These are phyloP conservation scores for Zaprionus inermis DNA, from an alignment of 1,140 invertebrate genomes.

Conservation along the genomic window DNA sequence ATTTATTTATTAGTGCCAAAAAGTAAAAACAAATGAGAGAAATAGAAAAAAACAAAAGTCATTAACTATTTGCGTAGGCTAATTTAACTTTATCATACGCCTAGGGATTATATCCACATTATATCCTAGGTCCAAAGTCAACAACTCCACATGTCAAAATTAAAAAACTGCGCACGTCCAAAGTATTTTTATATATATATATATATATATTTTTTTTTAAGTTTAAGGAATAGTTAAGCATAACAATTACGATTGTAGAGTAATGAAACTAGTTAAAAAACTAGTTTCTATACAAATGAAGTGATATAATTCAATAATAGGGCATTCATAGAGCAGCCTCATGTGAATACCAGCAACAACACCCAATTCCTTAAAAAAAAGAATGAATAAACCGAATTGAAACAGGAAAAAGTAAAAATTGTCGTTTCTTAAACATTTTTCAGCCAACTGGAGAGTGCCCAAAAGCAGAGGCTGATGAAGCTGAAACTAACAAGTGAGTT, in stretches of 20 bases:
- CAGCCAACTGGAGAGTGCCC: constrained; percentile 62
- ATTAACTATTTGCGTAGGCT: constrained; percentile 64
- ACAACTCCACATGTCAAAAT: neutral
- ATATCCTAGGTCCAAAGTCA: constrained; percentile 46
- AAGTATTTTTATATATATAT: constrained; percentile 74
- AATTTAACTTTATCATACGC: constrained; percentile 26
- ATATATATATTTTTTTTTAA: constrained; percentile 35
- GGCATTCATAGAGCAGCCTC: constrained; percentile 13
- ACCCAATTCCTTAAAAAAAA: constrained; percentile 41
- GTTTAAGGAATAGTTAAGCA: constrained; percentile 35
- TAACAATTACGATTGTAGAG: constrained; percentile 46
- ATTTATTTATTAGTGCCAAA: constrained; percentile 80
- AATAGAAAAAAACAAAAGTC: constrained; percentile 59
- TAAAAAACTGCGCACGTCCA: constrained; percentile 64
- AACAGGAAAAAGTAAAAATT: constrained; percentile 8
- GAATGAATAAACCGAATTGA: constrained; percentile 12
- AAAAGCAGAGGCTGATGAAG: constrained; percentile 67
- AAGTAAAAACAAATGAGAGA: constrained; percentile 28
- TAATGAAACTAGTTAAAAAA: constrained; percentile 37
- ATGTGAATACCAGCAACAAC: constrained; percentile 12
- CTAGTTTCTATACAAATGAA: constrained; percentile 36
- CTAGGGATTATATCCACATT: constrained; percentile 36
- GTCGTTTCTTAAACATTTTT: constrained; percentile 21
- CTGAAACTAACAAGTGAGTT: constrained; percentile 67
- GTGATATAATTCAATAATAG: constrained; percentile 53